A percentile compares a stretch with the other conserved stretches of the same genome.
phyloP scores from a whole-genome alignment of 2,113 vertebrate species.

The Leucoraja erinaceus region DNA sequence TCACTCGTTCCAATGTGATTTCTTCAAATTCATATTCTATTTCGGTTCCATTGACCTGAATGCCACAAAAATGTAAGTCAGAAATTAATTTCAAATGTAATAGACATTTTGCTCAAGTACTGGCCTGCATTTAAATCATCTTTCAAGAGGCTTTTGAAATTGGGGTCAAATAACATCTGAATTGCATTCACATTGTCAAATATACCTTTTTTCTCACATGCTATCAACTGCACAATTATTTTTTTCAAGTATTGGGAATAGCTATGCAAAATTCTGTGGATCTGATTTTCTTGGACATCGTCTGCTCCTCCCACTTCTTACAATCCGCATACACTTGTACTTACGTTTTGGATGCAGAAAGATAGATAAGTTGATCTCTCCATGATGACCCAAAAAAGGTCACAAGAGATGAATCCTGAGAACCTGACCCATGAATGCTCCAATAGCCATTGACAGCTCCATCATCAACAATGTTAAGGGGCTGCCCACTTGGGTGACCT shows the following conservation, averaged over 20 bases:
- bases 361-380: too few relatives aligned
- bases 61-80: conserved; percentile 38
- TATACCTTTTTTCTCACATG: background rate
- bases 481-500: too few relatives aligned
- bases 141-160: background rate
- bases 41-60: conserved; percentile 91
- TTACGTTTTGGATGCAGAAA: too few relatives aligned
- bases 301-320: too few relatives aligned
- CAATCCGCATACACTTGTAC: too few relatives aligned
- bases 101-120: background rate
- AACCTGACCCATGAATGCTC: too few relatives aligned
- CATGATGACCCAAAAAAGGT: too few relatives aligned
- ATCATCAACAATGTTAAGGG: background rate
- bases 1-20: conserved; percentile 93
- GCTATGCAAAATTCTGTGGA: background rate
- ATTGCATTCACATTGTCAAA: background rate
- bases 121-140: background rate
- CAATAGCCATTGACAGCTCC: background rate
- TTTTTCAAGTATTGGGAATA: background rate
- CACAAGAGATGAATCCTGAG: too few relatives aligned
- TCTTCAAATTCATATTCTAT: conserved; percentile 98
- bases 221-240: too few relatives aligned
- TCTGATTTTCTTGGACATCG: too few relatives aligned
- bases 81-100: conserved; percentile 6
- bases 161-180: conserved; percentile 7